Evolutionary conservation across 1,140 invertebrate species (phyloP), one percentile per base, ranked within the genome.

Genomic region (Calycopis cecrops): DNA sequence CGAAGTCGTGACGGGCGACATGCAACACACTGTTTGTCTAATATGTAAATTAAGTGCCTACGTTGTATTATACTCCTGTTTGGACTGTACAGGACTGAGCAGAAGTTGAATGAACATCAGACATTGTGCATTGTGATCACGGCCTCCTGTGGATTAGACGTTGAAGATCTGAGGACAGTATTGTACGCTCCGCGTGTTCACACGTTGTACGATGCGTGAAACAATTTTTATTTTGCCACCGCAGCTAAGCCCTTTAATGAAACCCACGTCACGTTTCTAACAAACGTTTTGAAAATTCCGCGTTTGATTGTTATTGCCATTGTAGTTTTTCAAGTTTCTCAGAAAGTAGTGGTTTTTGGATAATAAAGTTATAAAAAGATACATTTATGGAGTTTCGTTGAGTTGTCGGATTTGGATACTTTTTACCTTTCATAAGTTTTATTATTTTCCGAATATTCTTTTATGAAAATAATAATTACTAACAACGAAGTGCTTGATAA

Each of bases 141-240:
- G 66, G 51, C 51, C 54, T 42, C 51, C 17, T 28, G 44, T 63
- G 54, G 60, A 65, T 63, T 61, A 63, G 61, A 65, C 21, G 21
- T 28, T 6, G 21, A 28, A 6, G 21, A 28, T 44, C 40, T 17
- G 4, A 14, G 40, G 16, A 44, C 38, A 40, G 11, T 11, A 44
- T 44, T 17, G 16, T 44, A 12, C 18, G 14, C 40, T 9, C 14
- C 44, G 51, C 52, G 52, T 67, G 68, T 73, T 68, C 66, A 66
- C 66, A 63, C 65, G 65, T 52, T 49, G 57, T 57, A 59, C 60
- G 55, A 67, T 59, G 74, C 79, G 79, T 80, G 77, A 76, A 61
- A 72, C 66, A 69, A 79, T 80, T 77, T 75, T 73, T 76, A 64
- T 80, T 73, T 69, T 54, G 62, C 66, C 69, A 60, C 60, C 49